phyloP scores from a whole-genome alignment of 2,797 vertebrate genomes.

The Lagodon rhomboides region DNA sequence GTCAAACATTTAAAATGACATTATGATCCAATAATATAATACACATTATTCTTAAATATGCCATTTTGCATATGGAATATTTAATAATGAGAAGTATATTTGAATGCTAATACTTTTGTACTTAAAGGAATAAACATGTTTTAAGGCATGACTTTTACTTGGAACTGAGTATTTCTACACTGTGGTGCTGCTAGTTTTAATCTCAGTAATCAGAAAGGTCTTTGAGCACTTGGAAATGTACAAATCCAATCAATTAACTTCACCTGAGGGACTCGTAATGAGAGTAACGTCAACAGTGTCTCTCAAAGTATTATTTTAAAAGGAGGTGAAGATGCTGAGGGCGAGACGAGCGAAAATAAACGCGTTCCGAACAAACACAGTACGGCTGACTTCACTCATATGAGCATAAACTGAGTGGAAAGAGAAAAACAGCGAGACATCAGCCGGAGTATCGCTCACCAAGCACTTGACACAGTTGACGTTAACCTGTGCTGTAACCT shows the following conservation, averaged over 20 bases:
- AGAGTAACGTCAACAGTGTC: conserved; percentile 31
- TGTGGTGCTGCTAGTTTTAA: no score
- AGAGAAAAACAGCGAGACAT: conserved; percentile 17
- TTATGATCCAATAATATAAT: no score
- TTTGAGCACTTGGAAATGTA: conserved; percentile 39
- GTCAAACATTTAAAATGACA: no score
- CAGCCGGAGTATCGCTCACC: conserved; percentile 42
- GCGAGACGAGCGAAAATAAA: not conserved
- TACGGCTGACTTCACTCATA: not conserved
- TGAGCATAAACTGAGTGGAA: not conserved
- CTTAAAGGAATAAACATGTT: no score
- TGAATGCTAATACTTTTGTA: no score
- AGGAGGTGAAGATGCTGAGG: not conserved
- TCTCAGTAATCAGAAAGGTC: conserved; percentile 7
- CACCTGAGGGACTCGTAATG: conserved; percentile 58
- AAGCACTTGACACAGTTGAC: conserved; percentile 61
- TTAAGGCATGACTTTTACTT: no score
- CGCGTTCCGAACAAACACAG: not conserved
- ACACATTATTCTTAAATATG: no score
- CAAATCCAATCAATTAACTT: conserved; percentile 65
- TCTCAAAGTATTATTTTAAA: conserved; percentile 49
- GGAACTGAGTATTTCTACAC: no score
- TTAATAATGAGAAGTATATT: no score
- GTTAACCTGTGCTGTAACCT: conserved; percentile 70
- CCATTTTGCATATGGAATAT: no score